These are phyloP conservation scores for Lithobates pipiens DNA, from an alignment of 2,797 vertebrate genomes.

Conservation along the genomic window DNA sequence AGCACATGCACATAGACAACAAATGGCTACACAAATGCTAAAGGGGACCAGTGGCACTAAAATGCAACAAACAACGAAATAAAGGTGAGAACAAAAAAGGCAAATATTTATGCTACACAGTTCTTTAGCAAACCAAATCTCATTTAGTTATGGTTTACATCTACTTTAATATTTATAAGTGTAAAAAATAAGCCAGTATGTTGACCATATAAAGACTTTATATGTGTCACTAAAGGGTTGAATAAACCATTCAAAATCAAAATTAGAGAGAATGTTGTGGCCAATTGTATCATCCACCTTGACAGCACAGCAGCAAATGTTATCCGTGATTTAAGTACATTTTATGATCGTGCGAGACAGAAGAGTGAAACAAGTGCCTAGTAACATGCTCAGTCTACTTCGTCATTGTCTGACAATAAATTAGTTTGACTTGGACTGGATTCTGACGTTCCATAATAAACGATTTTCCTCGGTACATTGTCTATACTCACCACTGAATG, in stretches of 20 bases:
- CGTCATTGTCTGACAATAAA: conserved; percentile 19
- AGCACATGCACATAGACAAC: no score
- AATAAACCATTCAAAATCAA: not conserved
- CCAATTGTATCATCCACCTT: not conserved
- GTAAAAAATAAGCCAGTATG: not conserved
- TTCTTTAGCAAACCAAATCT: no score
- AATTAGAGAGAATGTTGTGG: not conserved
- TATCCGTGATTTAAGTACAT: not conserved
- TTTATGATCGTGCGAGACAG: not conserved
- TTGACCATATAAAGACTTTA: not conserved
- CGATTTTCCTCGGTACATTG: not conserved
- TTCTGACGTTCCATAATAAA: conserved; percentile 28
- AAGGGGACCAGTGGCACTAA: no score
- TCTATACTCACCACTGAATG: conserved; percentile 19
- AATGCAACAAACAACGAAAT: no score
- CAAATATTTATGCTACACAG: no score
- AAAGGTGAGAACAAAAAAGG: no score
- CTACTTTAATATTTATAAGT: no score
- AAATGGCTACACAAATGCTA: no score
- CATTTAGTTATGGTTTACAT: no score
- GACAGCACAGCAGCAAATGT: not conserved
- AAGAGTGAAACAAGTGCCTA: not conserved
- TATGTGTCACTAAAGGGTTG: not conserved
- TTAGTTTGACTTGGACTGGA: conserved; percentile 1
- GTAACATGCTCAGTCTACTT: not conserved